Conservation (phyloP, 2,113 vertebrate species). For the Bos taurus region DNA sequence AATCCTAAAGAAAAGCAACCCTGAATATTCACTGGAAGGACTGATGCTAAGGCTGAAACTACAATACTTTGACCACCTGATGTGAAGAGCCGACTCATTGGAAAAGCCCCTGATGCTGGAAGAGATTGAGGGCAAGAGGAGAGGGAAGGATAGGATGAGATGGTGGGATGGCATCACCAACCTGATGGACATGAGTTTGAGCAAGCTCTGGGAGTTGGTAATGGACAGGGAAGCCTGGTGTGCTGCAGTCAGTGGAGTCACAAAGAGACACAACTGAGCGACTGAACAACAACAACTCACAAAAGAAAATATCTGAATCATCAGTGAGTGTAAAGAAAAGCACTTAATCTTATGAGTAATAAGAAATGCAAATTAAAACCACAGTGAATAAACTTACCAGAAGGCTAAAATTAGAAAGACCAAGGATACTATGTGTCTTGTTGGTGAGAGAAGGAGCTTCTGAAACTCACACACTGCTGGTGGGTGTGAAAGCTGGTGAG, state of each 20-base stretch:
- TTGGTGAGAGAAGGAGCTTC: background rate
- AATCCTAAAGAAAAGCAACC: background rate
- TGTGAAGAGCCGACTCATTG: background rate
- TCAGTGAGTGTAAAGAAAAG: background rate
- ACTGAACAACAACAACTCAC: background rate
- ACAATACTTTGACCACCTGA: background rate
- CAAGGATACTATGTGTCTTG: background rate
- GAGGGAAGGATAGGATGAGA: background rate
- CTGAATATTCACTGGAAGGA: background rate
- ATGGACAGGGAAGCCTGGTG: background rate
- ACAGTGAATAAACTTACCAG: background rate
- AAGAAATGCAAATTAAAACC: background rate
- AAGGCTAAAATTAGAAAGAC: background rate
- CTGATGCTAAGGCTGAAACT: background rate
- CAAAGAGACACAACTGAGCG: background rate
- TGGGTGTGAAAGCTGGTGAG: background rate
- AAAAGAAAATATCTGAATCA: background rate
- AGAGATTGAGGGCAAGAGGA: background rate
- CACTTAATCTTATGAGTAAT: background rate
- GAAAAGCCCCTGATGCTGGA: background rate
- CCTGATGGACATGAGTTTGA: background rate
- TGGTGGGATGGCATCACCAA: background rate
- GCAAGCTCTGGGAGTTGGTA: background rate
- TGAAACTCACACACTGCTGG: background rate
- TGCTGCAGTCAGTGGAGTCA: background rate